Conservation (phyloP, 2,113 vertebrate genomes). For the Prionailurus viverrinus region DNA sequence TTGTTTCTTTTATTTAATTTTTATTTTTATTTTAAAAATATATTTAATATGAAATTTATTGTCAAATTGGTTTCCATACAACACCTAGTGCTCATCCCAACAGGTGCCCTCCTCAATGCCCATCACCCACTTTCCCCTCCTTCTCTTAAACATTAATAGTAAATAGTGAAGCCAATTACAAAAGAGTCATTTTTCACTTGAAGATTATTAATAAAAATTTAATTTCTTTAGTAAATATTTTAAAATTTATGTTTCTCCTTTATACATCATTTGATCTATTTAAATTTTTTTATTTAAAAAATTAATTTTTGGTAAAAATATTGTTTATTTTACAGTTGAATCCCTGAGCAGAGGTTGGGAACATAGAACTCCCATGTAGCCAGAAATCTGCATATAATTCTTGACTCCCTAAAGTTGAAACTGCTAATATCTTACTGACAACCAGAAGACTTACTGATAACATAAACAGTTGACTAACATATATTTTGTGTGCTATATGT, state of each 20-base stretch:
- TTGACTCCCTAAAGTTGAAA: not conserved
- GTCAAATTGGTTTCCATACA: no score
- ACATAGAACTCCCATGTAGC: not conserved
- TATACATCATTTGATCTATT: not conserved
- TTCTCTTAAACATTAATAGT: not conserved
- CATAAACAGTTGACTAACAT: not conserved
- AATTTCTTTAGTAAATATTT: not conserved
- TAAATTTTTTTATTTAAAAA: not conserved
- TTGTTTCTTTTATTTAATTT: not conserved
- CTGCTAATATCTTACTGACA: not conserved
- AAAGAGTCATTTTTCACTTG: not conserved
- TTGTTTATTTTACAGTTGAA: not conserved
- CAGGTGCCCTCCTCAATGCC: no score
- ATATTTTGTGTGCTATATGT: not conserved
- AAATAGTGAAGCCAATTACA: not conserved
- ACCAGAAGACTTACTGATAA: not conserved
- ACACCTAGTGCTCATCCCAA: no score
- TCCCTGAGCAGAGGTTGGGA: not conserved
- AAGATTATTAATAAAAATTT: not conserved
- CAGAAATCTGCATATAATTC: not conserved
- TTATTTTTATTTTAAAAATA: no score
- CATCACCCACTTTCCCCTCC: no score
- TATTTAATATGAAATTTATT: no score
- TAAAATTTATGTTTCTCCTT: not conserved
- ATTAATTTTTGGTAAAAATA: not conserved